Evolutionary conservation across 2,888 invertebrate species (phyloP).

Genomic region (Phalera bucephala): DNA sequence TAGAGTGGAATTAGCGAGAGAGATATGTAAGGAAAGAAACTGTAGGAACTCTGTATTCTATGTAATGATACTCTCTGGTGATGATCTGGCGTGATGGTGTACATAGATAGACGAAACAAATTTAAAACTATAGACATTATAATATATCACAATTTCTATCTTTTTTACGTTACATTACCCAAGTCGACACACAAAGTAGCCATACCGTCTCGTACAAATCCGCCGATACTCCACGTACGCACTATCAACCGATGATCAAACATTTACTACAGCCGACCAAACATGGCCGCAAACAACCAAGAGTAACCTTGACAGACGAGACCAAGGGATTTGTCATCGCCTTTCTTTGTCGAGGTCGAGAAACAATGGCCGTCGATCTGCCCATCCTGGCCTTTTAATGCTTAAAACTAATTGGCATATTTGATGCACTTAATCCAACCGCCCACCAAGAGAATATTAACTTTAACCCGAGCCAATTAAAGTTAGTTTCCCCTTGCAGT

Average conservation of each 20-base stretch:
- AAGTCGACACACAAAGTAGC: constrained; percentile 14
- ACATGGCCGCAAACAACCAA: constrained; percentile 28
- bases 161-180: too few relatives aligned
- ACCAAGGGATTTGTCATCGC: constrained; percentile 64
- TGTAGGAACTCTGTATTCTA: too few relatives aligned
- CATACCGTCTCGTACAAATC: constrained; percentile 6
- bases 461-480: constrained; percentile 4
- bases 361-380: constrained; percentile 63
- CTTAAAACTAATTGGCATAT: constrained; percentile 59
- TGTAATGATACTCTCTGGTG: too few relatives aligned
- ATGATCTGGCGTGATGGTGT: too few relatives aligned
- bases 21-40: too few relatives aligned
- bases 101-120: too few relatives aligned
- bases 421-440: constrained; percentile 36
- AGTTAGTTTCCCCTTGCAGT: constrained; percentile 15
- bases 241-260: constrained; percentile 28
- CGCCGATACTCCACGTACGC: constrained; percentile 18
- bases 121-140: too few relatives aligned
- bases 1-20: too few relatives aligned
- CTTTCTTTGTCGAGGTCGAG: constrained; percentile 73
- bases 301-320: constrained; percentile 70
- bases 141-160: too few relatives aligned
- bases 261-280: constrained; percentile 34
- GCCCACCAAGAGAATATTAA: constrained; percentile 16
- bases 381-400: constrained; percentile 67